Evolutionary conservation across 2,888 invertebrate genomes (phyloP).

Genomic region (Lycocerus yunnanus): DNA sequence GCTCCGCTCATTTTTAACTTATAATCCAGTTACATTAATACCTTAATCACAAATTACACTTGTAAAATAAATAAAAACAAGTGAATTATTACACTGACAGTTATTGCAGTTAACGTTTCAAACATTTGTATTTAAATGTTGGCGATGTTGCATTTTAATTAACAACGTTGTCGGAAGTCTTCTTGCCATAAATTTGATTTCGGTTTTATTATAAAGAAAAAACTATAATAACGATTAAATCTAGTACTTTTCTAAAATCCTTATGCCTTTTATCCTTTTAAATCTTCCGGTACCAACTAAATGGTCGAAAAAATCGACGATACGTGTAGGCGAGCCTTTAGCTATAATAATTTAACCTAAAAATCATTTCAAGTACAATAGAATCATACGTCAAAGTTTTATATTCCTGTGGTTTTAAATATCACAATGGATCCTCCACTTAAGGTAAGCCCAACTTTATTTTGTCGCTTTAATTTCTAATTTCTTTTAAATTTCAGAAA

Average conservation of each 20-base stretch:
- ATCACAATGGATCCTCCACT: neutral
- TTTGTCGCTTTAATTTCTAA: neutral
- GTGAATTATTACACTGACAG: neutral
- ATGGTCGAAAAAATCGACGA: neutral
- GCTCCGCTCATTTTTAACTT: neutral
- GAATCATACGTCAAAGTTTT: neutral
- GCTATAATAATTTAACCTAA: neutral
- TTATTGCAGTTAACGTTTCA: neutral
- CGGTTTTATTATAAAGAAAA: no score
- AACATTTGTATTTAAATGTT: neutral
- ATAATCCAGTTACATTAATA: neutral
- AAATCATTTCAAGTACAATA: neutral
- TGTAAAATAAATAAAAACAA: neutral
- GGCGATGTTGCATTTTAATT: neutral
- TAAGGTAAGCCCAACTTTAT: neutral
- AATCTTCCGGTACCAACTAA: neutral
- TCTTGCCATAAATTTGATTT: no score
- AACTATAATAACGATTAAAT: no score
- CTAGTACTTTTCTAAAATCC: no score
- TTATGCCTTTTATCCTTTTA: neutral
- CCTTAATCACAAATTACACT: neutral
- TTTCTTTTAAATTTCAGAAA: constrained; percentile 37
- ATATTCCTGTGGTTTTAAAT: neutral
- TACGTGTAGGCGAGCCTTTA: neutral
- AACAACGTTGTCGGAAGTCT: neutral